These are phyloP conservation scores for Agapornis roseicollis DNA, from an alignment of 2,113 vertebrate species.

Conservation along the genomic window DNA sequence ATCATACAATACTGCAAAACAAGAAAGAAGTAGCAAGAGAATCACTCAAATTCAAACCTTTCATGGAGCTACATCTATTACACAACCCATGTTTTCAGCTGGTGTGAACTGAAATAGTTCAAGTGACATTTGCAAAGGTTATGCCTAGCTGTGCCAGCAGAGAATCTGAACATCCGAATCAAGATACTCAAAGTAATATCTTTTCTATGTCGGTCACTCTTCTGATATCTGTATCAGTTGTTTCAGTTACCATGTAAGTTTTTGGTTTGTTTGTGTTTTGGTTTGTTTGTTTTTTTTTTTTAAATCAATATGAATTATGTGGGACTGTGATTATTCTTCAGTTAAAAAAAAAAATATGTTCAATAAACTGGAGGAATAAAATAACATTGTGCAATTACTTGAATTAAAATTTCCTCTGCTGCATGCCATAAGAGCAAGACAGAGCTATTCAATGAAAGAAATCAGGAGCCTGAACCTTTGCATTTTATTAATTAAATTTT, in stretches of 20 bases:
- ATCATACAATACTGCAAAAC: background rate
- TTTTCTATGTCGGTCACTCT: background rate
- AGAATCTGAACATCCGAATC: background rate
- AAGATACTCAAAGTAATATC: background rate
- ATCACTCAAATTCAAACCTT: accelerated
- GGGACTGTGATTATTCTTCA: background rate
- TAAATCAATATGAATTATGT: background rate
- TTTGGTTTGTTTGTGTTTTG: background rate
- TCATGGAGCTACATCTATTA: background rate
- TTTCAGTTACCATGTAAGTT: background rate
- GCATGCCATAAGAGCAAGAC: background rate
- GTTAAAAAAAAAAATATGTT: background rate
- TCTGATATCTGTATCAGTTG: background rate
- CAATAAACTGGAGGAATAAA: constrained; percentile 17
- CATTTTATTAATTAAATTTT: background rate
- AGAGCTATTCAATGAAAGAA: background rate
- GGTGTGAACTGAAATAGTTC: background rate
- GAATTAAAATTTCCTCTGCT: background rate
- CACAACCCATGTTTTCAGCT: background rate
- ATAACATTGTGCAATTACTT: background rate
- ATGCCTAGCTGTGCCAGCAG: background rate
- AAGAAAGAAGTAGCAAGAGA: background rate
- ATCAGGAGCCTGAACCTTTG: background rate
- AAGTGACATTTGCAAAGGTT: background rate
- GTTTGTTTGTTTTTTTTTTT: background rate